A percentile compares a stretch with the other conserved stretches of the same genome.
phyloP scores from a whole-genome alignment of 2,797 vertebrate species.

The Chaetodon trifasciatus region DNA sequence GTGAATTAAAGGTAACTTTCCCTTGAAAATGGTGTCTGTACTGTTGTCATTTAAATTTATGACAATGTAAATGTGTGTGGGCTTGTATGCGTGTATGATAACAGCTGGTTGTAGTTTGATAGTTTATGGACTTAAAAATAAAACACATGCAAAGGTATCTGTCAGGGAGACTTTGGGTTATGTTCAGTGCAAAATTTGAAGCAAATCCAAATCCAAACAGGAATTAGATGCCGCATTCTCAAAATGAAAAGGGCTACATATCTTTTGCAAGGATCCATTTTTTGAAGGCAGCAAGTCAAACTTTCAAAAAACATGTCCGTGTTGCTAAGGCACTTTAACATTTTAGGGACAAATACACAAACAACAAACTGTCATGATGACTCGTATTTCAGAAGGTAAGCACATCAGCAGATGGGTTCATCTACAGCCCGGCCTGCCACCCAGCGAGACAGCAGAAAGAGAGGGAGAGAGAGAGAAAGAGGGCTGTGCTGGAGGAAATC shows the following conservation, averaged over 20 bases:
- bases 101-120: neutral
- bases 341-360: neutral
- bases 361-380: neutral
- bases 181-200: neutral
- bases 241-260: neutral
- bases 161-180: neutral
- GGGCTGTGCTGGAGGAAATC: conserved; percentile 52
- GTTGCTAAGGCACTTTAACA: neutral
- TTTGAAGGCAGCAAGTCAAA: neutral
- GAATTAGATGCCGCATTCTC: neutral
- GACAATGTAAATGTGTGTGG: neutral
- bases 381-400: conserved; percentile 16
- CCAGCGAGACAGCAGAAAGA: conserved; percentile 37
- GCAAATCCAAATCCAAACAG: neutral
- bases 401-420: conserved; percentile 3
- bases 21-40: neutral
- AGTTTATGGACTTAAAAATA: neutral
- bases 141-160: neutral
- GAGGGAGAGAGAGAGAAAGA: neutral
- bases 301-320: neutral
- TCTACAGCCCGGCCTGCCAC: conserved; percentile 16
- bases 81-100: neutral
- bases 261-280: neutral
- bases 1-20: neutral
- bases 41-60: neutral